phyloP scores from a whole-genome alignment of 2,113 vertebrate species.

The Aegithalos caudatus region DNA sequence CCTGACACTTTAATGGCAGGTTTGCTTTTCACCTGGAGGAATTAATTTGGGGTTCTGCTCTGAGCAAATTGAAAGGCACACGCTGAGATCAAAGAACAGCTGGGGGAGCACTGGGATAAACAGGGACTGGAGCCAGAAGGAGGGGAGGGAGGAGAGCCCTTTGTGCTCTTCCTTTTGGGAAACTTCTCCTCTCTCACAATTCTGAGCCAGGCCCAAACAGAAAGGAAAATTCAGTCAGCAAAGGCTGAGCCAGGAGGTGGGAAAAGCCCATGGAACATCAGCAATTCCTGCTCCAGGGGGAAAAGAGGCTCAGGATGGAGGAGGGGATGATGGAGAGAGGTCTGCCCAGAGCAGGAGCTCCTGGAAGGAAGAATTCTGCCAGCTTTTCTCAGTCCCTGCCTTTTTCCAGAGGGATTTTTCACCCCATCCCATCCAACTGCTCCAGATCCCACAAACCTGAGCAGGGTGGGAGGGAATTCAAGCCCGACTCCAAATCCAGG shows the following conservation, averaged over 20 bases:
- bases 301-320: neutral
- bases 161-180: neutral
- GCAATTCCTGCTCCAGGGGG: neutral
- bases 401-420: neutral
- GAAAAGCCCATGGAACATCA: neutral
- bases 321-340: rapidly evolving
- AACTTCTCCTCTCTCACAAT: neutral
- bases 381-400: neutral
- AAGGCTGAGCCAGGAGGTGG: neutral
- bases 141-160: rapidly evolving
- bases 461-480: rapidly evolving
- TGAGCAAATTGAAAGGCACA: neutral
- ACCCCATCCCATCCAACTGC: neutral
- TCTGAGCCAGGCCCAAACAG: neutral
- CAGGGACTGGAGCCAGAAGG: rapidly evolving
- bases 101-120: neutral
- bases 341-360: rapidly evolving
- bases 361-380: rapidly evolving
- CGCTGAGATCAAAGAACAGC: neutral
- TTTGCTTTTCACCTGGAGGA: neutral
- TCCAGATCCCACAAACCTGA: neutral
- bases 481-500: rapidly evolving
- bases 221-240: neutral
- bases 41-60: neutral
- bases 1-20: conserved; percentile 24